A percentile compares a stretch with the other conserved stretches of the same genome.
phyloP scores from a whole-genome alignment of 2,113 vertebrate species.

The Serilophus lunatus region DNA sequence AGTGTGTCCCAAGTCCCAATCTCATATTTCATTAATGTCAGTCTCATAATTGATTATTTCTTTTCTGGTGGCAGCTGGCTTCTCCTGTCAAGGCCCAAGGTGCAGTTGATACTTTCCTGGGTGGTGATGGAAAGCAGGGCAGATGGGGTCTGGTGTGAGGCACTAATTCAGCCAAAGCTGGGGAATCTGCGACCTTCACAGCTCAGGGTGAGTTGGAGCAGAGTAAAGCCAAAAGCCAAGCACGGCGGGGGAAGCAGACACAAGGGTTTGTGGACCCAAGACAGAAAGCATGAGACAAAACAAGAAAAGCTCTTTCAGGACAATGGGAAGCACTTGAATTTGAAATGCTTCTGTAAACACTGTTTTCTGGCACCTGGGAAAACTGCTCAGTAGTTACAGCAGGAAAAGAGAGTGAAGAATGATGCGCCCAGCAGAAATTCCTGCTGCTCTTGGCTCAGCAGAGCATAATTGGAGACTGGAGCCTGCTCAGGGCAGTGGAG shows the following conservation, averaged over 20 bases:
- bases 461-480: background rate
- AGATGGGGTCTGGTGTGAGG: background rate
- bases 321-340: background rate
- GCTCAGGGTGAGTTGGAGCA: background rate
- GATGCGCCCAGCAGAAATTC: background rate
- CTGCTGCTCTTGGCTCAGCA: background rate
- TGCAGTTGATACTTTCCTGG: background rate
- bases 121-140: background rate
- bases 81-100: background rate
- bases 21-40: background rate
- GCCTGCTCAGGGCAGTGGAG: background rate
- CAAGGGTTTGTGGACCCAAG: background rate
- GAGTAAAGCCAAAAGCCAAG: background rate
- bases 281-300: background rate
- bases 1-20: background rate
- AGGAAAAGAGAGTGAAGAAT: background rate
- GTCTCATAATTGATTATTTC: background rate
- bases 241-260: background rate
- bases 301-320: background rate
- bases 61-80: background rate
- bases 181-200: background rate
- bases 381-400: background rate
- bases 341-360: background rate
- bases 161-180: background rate
- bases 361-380: background rate